These are phyloP conservation scores for Holothuria leucospilota DNA, from an alignment of 53 echinoderm and acorn worm species.

Conservation along the genomic window DNA sequence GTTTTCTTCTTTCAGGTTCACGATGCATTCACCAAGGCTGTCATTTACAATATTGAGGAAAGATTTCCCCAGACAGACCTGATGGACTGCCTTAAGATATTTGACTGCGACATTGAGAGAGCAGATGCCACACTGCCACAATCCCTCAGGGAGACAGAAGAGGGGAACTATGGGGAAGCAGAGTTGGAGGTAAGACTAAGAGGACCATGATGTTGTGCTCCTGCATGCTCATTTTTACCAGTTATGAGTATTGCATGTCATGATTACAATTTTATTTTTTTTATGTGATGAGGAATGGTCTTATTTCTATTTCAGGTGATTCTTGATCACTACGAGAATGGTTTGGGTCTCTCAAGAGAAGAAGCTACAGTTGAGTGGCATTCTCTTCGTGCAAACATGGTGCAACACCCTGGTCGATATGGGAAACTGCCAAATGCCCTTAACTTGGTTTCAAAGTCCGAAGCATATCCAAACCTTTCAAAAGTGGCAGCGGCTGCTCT, in stretches of 20 bases:
- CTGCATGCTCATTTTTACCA: no score
- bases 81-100: background rate
- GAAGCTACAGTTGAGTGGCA: background rate
- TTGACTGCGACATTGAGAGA: background rate
- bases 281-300: no score
- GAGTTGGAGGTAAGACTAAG: background rate
- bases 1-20: background rate
- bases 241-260: no score
- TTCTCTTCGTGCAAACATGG: background rate
- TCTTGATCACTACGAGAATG: background rate
- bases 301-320: background rate
- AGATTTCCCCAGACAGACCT: constrained; percentile 6
- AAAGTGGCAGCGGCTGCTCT: constrained; percentile 20
- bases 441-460: background rate
- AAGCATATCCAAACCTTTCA: constrained; percentile 4
- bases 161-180: constrained; percentile 3
- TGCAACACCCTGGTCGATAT: constrained; percentile 6
- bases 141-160: background rate
- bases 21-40: constrained; percentile 6
- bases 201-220: no score
- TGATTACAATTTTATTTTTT: no score
- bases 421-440: constrained; percentile 23
- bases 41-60: background rate
- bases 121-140: background rate
- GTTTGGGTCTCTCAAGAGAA: background rate